A percentile compares a stretch with the other conserved stretches of the same genome.
Evolutionary conservation across 1,140 invertebrate species (phyloP).

Genomic region (Zaprionus ghesquierei): DNA sequence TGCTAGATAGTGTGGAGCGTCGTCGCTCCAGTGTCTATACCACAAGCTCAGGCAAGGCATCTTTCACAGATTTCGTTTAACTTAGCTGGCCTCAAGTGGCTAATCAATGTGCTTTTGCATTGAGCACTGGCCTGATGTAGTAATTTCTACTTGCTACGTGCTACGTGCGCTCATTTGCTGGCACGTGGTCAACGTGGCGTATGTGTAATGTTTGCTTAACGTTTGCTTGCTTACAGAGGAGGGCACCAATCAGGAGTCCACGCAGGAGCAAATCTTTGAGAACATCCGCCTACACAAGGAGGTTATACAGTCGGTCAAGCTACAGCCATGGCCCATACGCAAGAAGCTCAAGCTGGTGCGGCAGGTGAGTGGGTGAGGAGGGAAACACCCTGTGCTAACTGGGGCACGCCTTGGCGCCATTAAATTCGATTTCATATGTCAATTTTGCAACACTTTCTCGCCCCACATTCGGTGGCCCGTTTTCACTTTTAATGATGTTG

Average conservation of each 20-base stretch:
- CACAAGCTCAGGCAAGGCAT: slow-evolving; percentile 93
- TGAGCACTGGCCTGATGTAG: slow-evolving; percentile 18
- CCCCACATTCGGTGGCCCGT: neutral
- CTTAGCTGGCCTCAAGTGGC: slow-evolving; percentile 50
- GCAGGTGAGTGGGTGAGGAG: slow-evolving; percentile 88
- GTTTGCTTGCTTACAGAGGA: slow-evolving; percentile 85
- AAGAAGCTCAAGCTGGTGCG: slow-evolving; percentile 93
- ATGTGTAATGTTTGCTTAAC: slow-evolving; percentile 62
- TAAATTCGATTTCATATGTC: slow-evolving; percentile 71
- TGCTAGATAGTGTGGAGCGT: slow-evolving; percentile 83
- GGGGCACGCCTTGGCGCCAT: slow-evolving; percentile 83
- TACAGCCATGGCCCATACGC: slow-evolving; percentile 94
- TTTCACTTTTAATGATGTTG: slow-evolving; percentile 70
- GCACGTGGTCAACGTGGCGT: slow-evolving; percentile 50
- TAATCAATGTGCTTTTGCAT: slow-evolving; percentile 13
- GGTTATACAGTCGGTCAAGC: slow-evolving; percentile 93
- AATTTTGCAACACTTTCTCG: slow-evolving; percentile 30
- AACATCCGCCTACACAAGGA: slow-evolving; percentile 97
- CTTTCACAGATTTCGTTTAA: slow-evolving; percentile 48
- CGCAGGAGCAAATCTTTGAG: slow-evolving; percentile 94
- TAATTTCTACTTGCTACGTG: slow-evolving; percentile 66
- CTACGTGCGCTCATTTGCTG: slow-evolving; percentile 61
- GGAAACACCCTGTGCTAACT: neutral
- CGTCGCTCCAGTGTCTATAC: slow-evolving; percentile 91
- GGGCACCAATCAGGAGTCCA: slow-evolving; percentile 84